Base-by-base conservation (phyloP, 2,888 invertebrate species). In the Athalia cordata region DNA sequence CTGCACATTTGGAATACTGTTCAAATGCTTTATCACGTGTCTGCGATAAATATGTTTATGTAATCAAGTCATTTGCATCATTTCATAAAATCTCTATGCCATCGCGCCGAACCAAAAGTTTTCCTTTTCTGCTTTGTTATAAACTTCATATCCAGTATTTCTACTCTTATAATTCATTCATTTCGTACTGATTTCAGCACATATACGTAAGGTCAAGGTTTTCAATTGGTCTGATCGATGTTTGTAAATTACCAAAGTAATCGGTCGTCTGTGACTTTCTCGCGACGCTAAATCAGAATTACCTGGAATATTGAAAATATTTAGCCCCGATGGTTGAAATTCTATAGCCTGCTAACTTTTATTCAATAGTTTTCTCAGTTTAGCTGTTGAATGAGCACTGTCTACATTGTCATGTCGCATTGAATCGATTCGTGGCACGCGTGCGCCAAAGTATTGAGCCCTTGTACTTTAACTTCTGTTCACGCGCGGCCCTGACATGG, bases 381-480 rank as follows among this genome's bases (percentile, higher is more conserved):
- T 29, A 29, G 29, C 29, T 29, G 29, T 29, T 29, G 29, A 29
- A 29, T 29, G 29, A 29, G 29, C 29, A 29, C 29, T 49, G 13
- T 45, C 45, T 3, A 59, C 57, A 47, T n/a, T 57, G 7, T 45
- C 29, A 52, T 66, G 76, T 65, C 77, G 79, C 79, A 79, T 79
- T 77, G 66, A 66, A 77, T 62, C 11, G 29, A 9, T 13, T 29
- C 8, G 52, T 64, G 77, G 72, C 80, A 87, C 90, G 89, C 88
- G 82, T 83, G 88, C 89, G 88, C 84, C 79, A 78, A 81, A 84
- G 82, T 89, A 89, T 89, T 87, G 89, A 89, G 83, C 86, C 84
- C 85, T 83, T 83, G 29, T 29, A 84, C 85, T 86, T 85, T 81
- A 75, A 75, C 81, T 74, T 78, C 82, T 82, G 82, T 83, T 82